Conservation (phyloP, 1,140 invertebrate genomes). For the Riptortus pedestris region DNA sequence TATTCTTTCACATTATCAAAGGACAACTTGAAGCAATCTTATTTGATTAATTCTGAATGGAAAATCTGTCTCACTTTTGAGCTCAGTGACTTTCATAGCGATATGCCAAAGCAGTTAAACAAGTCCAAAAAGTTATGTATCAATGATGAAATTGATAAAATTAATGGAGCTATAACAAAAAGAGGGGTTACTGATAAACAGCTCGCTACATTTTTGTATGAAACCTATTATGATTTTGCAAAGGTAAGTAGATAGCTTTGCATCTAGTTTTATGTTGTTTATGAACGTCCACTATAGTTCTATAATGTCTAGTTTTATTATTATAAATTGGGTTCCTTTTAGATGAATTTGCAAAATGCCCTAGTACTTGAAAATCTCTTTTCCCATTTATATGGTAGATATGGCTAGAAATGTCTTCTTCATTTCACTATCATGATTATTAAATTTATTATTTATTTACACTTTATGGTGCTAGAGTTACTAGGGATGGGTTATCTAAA, state of each 20-base stretch:
- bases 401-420: background rate
- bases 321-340: background rate
- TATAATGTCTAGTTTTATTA: background rate
- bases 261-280: background rate
- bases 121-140: background rate
- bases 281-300: background rate
- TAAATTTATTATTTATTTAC: too few species aligned
- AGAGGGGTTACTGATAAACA: conserved; percentile 43
- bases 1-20: too few species aligned
- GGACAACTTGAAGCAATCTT: too few species aligned
- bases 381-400: background rate
- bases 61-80: conserved; percentile 4
- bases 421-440: too few species aligned
- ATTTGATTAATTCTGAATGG: too few species aligned
- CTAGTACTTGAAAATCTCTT: background rate
- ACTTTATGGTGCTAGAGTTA: too few species aligned
- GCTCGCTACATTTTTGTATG: conserved; percentile 45
- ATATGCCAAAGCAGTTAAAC: conserved; percentile 3
- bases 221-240: conserved; percentile 47
- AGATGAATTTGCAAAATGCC: background rate
- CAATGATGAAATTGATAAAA: background rate
- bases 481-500: too few species aligned
- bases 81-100: background rate
- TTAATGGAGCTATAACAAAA: conserved; percentile 44
- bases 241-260: conserved; percentile 43